Conservation (phyloP, 2,113 vertebrate species). For the Alces alces region DNA sequence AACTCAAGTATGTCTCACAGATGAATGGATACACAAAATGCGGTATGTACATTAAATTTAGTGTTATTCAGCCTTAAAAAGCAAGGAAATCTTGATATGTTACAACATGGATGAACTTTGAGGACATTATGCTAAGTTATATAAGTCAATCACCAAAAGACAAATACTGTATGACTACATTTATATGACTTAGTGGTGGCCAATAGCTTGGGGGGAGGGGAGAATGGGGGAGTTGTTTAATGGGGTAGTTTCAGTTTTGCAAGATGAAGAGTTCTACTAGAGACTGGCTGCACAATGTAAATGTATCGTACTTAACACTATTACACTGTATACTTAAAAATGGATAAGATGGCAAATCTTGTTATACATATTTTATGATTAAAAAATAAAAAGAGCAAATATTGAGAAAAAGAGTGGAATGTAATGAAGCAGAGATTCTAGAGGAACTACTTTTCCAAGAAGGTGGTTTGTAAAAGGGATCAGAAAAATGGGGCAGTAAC, state of each 20-base stretch:
- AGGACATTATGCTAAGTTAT: not conserved
- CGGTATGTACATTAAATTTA: not conserved
- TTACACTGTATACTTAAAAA: not conserved
- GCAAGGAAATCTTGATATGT: not conserved
- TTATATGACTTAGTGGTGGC: not conserved
- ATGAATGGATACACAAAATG: not conserved
- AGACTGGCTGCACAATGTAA: not conserved
- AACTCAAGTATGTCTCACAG: not conserved
- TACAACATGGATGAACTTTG: not conserved
- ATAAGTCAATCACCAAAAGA: not conserved
- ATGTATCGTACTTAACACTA: not conserved
- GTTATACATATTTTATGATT: not conserved
- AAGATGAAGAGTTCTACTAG: not conserved
- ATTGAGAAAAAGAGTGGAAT: not conserved
- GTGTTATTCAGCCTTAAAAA: not conserved
- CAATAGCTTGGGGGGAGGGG: not conserved
- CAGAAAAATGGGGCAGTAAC: not conserved
- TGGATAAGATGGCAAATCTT: not conserved
- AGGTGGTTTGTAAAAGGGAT: not conserved
- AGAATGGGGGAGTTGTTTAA: not conserved
- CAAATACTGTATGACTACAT: not conserved
- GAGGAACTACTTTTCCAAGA: not conserved
- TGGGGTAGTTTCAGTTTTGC: not conserved
- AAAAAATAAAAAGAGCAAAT: not conserved
- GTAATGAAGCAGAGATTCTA: not conserved